phyloP scores from a whole-genome alignment of 53 echinoderm and acorn worm genomes.

The Astropecten irregularis region DNA sequence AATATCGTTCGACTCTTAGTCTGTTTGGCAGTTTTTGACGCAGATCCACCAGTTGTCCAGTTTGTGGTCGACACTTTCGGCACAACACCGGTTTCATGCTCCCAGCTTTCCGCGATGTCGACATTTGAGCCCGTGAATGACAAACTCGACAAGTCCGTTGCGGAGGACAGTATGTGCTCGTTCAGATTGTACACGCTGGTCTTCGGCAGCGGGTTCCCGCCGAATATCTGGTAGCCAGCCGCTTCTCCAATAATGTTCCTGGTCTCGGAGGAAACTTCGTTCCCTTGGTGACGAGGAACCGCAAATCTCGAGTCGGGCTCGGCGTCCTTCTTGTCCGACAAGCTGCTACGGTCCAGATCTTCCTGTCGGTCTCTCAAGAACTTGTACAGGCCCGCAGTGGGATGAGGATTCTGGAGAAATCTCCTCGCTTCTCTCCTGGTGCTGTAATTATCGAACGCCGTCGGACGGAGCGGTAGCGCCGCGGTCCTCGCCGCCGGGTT shows the following conservation, averaged over 20 bases:
- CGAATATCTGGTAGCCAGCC: neutral
- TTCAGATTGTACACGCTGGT: slow-evolving; percentile 43
- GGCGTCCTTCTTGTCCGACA: neutral
- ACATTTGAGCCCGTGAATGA: neutral
- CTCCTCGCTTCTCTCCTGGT: slow-evolving; percentile 2
- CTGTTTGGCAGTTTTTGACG: no score
- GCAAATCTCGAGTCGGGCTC: neutral
- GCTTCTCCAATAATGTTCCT: neutral
- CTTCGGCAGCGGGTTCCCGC: neutral
- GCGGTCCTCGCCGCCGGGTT: neutral
- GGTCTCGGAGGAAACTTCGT: neutral
- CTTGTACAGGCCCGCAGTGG: neutral
- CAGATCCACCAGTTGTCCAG: neutral
- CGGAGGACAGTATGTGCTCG: slow-evolving; percentile 30
- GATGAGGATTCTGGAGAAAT: neutral
- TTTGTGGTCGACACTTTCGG: neutral
- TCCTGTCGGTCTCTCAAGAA: neutral
- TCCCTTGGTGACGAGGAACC: neutral
- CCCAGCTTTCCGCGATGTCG: neutral
- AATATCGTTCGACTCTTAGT: no score
- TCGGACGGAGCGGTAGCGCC: neutral
- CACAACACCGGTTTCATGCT: no score
- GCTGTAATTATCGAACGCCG: neutral
- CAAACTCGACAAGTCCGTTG: neutral
- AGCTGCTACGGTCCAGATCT: neutral